These are phyloP conservation scores for Emys orbicularis DNA, from an alignment of 2,797 vertebrate species.

Conservation along the genomic window DNA sequence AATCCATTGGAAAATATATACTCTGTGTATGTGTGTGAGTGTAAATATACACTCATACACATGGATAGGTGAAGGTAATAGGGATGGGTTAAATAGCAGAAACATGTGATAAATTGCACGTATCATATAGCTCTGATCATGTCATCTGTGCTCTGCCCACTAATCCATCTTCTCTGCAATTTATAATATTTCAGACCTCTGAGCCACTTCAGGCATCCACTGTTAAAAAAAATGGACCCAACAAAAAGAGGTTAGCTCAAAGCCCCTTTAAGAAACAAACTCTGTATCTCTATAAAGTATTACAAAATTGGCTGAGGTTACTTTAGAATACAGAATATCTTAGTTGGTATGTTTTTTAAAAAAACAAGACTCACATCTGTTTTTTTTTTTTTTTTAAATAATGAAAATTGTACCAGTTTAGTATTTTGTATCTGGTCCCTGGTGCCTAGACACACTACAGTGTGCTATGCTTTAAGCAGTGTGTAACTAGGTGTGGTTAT, in stretches of 20 bases:
- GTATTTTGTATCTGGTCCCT: background rate
- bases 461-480: background rate
- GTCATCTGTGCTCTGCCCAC: background rate
- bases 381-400: background rate
- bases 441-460: background rate
- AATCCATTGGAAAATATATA: background rate
- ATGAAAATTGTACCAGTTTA: background rate
- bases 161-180: background rate
- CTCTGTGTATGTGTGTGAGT: too few species aligned
- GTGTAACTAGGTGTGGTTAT: accelerated
- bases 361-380: background rate
- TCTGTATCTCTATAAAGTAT: background rate
- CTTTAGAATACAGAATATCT: background rate
- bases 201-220: background rate
- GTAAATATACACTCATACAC: background rate
- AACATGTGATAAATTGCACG: background rate
- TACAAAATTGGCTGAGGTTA: background rate
- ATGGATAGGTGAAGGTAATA: background rate
- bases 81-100: background rate
- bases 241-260: background rate
- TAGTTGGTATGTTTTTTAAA: background rate
- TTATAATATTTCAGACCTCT: background rate
- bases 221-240: background rate
- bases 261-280: background rate
- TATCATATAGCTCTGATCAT: background rate